Evolutionary conservation across 1,140 invertebrate species (phyloP), one percentile per base, ranked within the genome.

Genomic region (Drosophila nannoptera): DNA sequence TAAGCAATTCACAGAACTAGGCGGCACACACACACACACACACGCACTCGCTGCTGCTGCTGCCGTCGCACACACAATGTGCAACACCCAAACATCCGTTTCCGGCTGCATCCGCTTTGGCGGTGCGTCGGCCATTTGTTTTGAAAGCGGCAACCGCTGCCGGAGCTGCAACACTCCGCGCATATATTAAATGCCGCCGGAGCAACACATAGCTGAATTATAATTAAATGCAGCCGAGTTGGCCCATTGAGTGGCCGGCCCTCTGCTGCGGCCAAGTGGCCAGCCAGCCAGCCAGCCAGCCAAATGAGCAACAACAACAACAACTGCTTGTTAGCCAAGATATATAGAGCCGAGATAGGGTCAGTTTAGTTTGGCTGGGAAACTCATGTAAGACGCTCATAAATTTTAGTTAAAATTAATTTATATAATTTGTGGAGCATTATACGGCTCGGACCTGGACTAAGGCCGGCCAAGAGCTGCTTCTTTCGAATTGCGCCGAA

Each of bases 31-130:
- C 70, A 32, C 50, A 73, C 31, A 36, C 31, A 52, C 38, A 45
- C 35, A 31, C 35, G 55, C 45, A 40, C 40, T 50, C 45, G n/a
- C 16, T 3, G 11, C 16, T 11, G 5, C 36, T 29, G 45, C n/a
- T 45, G 55, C 54, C 78, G 58, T 60, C 52, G 66, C 63, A 68
- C 60, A 68, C 60, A 81, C 81, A 86, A 77, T 84, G 81, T 81
- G 81, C 82, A 84, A 86, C 81, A 84, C 81, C 77, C 81, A 84
- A 81, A 84, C 81, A 81, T 84, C 81, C 81, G 81, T 69, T 84
- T 84, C 77, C 81, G 69, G 62, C 60, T 66, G 81, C 77, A 84
- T 84, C 80, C 80, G 81, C 73, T 81, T 76, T 75, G 66, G 75
- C 63, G 59, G 56, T 75, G 77, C 81, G 73, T 76, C 75, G 68